phyloP scores from a whole-genome alignment of 1,140 invertebrate species.

The Heliconius congener region DNA sequence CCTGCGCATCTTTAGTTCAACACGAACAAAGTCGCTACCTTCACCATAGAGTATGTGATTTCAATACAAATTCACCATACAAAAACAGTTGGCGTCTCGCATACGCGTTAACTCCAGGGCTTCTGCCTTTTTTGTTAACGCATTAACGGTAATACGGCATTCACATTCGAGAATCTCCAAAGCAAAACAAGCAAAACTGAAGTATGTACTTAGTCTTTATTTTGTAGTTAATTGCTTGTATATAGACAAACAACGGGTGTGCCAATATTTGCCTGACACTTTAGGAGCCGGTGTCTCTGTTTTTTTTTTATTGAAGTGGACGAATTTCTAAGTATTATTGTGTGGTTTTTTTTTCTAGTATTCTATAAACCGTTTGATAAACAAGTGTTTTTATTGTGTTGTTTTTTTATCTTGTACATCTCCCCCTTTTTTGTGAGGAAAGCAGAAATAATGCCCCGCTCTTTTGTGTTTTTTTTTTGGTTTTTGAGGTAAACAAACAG shows the following conservation, averaged over 20 bases:
- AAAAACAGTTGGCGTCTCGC: constrained; percentile 24
- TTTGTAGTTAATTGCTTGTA: constrained; percentile 54
- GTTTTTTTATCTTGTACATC: not conserved
- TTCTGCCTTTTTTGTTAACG: constrained; percentile 32
- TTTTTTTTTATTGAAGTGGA: constrained; percentile 19
- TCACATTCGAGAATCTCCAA: constrained; percentile 42
- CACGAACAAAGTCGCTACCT: not conserved
- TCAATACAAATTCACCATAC: constrained; percentile 30
- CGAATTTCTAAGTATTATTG: constrained; percentile 16
- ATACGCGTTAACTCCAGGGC: constrained; percentile 32
- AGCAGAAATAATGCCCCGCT: not conserved
- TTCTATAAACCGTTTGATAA: constrained; percentile 2
- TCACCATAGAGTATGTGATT: constrained; percentile 21
- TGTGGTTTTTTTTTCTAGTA: not conserved
- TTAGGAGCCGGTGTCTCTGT: constrained; percentile 29
- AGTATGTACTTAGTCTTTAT: constrained; percentile 47
- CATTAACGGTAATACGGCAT: constrained; percentile 49
- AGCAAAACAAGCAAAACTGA: constrained; percentile 43
- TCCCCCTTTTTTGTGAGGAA: not conserved
- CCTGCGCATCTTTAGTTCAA: not conserved
- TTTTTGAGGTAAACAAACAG: no score
- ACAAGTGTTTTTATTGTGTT: not conserved
- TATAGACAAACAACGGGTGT: constrained; percentile 51
- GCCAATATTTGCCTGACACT: constrained; percentile 50
- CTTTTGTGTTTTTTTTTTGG: not conserved